phyloP scores from a whole-genome alignment of 2,797 vertebrate species.

The Amblyraja radiata region DNA sequence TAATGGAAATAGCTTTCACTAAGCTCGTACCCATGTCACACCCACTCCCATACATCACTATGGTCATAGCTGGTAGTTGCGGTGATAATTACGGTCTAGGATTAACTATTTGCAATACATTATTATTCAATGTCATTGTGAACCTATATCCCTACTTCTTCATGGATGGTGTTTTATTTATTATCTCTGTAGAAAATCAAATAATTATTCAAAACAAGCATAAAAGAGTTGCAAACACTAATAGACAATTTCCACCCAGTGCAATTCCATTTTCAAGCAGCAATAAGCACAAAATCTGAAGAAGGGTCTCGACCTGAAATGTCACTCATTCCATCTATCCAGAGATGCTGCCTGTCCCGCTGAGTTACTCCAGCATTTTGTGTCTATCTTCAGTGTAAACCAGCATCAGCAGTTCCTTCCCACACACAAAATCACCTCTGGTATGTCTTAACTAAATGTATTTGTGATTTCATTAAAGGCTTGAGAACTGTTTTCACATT shows the following conservation, averaged over 20 bases:
- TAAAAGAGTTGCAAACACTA: not conserved
- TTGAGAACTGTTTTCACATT: not conserved
- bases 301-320: too few species aligned
- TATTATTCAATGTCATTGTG: not conserved
- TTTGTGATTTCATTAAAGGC: not conserved
- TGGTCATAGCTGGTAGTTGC: not conserved
- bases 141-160: not conserved
- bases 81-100: not conserved
- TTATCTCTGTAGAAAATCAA: constrained; percentile 16
- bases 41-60: not conserved
- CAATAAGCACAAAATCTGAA: too few species aligned
- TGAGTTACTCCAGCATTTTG: too few species aligned
- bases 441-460: not conserved
- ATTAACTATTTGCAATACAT: not conserved
- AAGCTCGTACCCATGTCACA: not conserved
- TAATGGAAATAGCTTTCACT: not conserved
- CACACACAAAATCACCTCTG: not conserved
- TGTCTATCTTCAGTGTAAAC: too few species aligned
- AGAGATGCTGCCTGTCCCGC: too few species aligned
- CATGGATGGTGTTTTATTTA: not conserved
- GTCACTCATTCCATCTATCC: too few species aligned
- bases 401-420: too few species aligned
- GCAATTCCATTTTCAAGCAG: not conserved
- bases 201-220: not conserved
- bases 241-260: not conserved